Conservation (phyloP, 2,888 invertebrate species). For the Megaustenia siamemsis region DNA sequence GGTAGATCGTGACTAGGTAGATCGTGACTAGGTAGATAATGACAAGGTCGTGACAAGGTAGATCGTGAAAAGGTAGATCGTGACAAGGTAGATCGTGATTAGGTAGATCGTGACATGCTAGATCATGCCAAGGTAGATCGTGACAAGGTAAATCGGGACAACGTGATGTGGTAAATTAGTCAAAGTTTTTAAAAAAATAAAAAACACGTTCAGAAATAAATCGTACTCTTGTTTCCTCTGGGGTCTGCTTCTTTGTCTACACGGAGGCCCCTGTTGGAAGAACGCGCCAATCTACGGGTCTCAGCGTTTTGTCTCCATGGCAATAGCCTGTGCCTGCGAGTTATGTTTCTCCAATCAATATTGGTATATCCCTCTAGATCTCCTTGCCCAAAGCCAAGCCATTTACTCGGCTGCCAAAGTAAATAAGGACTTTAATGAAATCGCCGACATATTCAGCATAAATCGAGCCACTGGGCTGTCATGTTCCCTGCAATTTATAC, state of each 20-base stretch:
- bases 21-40: too few relatives aligned
- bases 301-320: slow-evolving; percentile 43
- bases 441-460: slow-evolving; percentile 60
- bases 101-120: too few relatives aligned
- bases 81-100: too few relatives aligned
- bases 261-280: not conserved
- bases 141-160: too few relatives aligned
- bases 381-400: slow-evolving; percentile 46
- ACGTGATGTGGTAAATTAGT: too few relatives aligned
- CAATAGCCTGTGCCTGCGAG: slow-evolving; percentile 51
- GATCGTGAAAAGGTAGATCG: too few relatives aligned
- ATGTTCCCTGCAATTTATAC: slow-evolving; percentile 46
- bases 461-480: slow-evolving; percentile 47
- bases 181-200: too few relatives aligned
- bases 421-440: slow-evolving; percentile 62
- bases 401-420: slow-evolving; percentile 58
- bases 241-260: not conserved
- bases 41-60: too few relatives aligned
- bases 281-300: not conserved
- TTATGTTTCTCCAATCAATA: slow-evolving; percentile 61
- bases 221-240: not conserved
- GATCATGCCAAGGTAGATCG: too few relatives aligned
- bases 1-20: too few relatives aligned
- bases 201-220: not conserved
- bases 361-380: slow-evolving; percentile 59